Evolutionary conservation across 92 coral and sea anemone genomes (phyloP).

Genomic region (Zoanthus gigantus): DNA sequence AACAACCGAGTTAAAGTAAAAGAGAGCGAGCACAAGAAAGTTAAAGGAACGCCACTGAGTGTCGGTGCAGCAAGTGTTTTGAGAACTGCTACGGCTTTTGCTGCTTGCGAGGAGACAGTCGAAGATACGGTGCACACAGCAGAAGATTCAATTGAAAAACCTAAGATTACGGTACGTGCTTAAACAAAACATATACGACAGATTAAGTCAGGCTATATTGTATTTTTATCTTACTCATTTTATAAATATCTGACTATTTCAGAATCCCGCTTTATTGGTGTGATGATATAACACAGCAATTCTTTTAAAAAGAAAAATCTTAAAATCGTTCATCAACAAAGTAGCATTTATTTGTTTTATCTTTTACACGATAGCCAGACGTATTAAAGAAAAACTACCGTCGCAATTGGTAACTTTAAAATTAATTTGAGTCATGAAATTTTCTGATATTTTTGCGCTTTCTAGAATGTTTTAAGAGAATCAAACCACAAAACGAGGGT

Average conservation of each 20-base stretch:
- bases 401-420: too few species aligned
- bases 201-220: background rate
- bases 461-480: too few species aligned
- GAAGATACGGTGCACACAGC: constrained; percentile 67
- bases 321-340: too few species aligned
- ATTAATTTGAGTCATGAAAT: too few species aligned
- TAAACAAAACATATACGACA: background rate
- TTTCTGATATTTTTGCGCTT: too few species aligned
- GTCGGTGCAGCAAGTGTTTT: constrained; percentile 80
- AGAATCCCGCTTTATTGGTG: too few species aligned
- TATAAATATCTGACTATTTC: background rate
- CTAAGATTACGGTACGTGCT: constrained; percentile 48
- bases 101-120: constrained; percentile 76
- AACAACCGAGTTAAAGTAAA: constrained; percentile 8
- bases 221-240: background rate
- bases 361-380: too few species aligned
- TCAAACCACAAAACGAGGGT: too few species aligned
- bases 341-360: too few species aligned
- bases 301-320: too few species aligned
- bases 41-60: constrained; percentile 78
- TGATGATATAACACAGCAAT: too few species aligned
- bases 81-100: constrained; percentile 82
- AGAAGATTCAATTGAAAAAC: constrained; percentile 78
- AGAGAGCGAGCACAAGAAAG: constrained; percentile 16
- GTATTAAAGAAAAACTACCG: too few species aligned